Evolutionary conservation across 2,797 vertebrate species (phyloP).

Genomic region (Glyptemys insculpta): DNA sequence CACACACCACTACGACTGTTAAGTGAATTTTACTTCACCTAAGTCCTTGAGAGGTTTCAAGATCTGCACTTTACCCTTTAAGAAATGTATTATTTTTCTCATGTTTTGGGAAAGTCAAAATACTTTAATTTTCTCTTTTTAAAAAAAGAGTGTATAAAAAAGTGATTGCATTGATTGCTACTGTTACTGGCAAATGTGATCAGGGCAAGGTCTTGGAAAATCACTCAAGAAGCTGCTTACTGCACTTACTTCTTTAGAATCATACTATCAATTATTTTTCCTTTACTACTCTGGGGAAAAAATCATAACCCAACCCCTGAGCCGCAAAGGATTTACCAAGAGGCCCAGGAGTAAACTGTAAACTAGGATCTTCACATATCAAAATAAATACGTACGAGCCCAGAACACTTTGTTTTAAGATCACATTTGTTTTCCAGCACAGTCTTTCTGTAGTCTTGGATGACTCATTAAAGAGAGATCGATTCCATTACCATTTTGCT

Average conservation of each 20-base stretch:
- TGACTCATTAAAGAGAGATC: background rate
- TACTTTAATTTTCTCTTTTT: background rate
- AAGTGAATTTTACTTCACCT: background rate
- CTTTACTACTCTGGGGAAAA: background rate
- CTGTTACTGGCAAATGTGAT: background rate
- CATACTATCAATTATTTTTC: background rate
- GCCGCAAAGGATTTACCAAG: background rate
- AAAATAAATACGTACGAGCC: background rate
- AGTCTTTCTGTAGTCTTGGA: background rate
- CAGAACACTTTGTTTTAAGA: background rate
- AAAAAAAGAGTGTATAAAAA: background rate
- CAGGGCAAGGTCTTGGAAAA: background rate
- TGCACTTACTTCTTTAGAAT: background rate
- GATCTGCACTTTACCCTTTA: background rate
- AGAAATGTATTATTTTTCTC: background rate
- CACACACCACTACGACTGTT: background rate
- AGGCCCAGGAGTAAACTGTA: background rate
- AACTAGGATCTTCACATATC: background rate
- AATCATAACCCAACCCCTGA: rapidly evolving
- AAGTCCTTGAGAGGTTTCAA: background rate
- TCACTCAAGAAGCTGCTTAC: rapidly evolving
- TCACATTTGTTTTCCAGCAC: background rate
- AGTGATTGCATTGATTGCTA: background rate
- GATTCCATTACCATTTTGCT: background rate
- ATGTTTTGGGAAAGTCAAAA: background rate